A percentile compares a stretch with the other conserved stretches of the same genome.
Conservation (phyloP, 2,888 invertebrate species). For the Protophormia terraenovae region DNA sequence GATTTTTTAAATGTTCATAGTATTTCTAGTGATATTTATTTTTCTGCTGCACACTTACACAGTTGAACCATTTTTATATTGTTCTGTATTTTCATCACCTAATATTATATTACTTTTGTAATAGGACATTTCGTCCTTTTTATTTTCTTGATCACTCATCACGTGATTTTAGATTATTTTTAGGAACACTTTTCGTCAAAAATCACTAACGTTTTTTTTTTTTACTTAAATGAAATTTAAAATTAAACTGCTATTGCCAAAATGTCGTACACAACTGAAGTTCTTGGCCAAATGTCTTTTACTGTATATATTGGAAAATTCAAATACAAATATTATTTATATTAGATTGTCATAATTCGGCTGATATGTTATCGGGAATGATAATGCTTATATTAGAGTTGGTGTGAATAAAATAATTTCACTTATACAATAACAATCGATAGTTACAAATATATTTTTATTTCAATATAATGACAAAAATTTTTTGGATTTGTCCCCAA, state of each 20-base stretch:
- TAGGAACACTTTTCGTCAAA: neutral
- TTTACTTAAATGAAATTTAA: neutral
- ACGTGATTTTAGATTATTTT: conserved; percentile 22
- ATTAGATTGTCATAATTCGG: conserved; percentile 36
- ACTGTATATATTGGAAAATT: conserved; percentile 53
- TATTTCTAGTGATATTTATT: neutral
- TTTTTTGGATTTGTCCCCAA: too few relatives aligned
- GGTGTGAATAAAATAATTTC: neutral
- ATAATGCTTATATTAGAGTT: conserved; percentile 17
- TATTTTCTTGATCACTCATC: conserved; percentile 48
- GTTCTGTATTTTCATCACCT: conserved; percentile 42
- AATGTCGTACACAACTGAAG: conserved; percentile 51
- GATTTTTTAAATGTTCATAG: neutral
- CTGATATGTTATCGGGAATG: conserved; percentile 53
- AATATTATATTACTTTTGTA: conserved; percentile 68
- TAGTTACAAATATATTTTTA: neutral
- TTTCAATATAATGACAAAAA: too few relatives aligned
- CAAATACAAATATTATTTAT: conserved; percentile 31
- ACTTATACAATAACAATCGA: neutral
- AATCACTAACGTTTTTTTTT: neutral
- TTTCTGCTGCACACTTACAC: conserved; percentile 59
- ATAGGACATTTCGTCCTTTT: conserved; percentile 67
- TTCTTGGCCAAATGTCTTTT: conserved; percentile 9
- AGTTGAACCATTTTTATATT: conserved; percentile 41
- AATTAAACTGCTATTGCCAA: conserved; percentile 44